phyloP scores from a whole-genome alignment of 2,888 invertebrate species.

The Plebejus melissa region DNA sequence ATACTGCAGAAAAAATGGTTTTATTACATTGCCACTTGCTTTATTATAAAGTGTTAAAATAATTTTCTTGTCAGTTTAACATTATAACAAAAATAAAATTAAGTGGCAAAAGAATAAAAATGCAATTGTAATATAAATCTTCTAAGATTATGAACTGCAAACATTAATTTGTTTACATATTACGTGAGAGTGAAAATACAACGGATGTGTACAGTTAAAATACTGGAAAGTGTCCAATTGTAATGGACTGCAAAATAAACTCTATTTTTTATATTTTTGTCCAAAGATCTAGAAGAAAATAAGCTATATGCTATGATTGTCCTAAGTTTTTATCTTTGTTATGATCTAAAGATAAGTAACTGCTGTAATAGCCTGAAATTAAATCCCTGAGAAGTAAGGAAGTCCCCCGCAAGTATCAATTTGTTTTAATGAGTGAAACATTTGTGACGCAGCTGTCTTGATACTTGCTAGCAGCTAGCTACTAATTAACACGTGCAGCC shows the following conservation, averaged over 20 bases:
- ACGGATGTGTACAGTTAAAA: slow-evolving; percentile 8
- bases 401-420: slow-evolving; percentile 24
- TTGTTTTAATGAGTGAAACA: slow-evolving; percentile 26
- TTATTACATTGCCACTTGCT: not conserved
- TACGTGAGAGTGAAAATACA: not conserved
- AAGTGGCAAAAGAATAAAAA: not conserved
- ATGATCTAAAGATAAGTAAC: not conserved
- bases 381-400: not conserved
- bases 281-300: not conserved
- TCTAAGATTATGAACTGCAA: not conserved
- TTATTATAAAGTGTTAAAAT: not conserved
- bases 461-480: slow-evolving; percentile 18
- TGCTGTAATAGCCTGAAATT: not conserved
- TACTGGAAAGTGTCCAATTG: slow-evolving; percentile 2
- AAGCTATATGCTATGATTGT: not conserved
- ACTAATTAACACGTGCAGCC: slow-evolving; percentile 11
- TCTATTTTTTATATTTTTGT: not conserved
- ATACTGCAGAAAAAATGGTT: not conserved
- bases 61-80: not conserved
- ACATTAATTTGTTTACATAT: not conserved
- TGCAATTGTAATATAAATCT: not conserved
- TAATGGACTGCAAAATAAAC: not conserved
- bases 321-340: not conserved
- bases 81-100: not conserved
- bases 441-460: slow-evolving; percentile 29